Evolutionary conservation across 2,888 invertebrate genomes (phyloP).

Genomic region (Falcaria lacertinaria): DNA sequence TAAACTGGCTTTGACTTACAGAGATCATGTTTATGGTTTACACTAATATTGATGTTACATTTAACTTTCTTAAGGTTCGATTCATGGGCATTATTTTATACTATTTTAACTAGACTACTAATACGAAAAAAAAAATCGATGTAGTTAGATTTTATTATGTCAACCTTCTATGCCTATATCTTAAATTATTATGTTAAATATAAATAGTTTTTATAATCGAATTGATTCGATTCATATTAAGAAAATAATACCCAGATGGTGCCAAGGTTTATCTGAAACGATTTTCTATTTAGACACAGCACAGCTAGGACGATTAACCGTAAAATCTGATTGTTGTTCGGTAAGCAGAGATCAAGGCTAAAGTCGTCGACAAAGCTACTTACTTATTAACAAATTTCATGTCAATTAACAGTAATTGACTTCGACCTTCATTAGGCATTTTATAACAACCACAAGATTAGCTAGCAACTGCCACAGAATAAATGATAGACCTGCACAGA

Average conservation of each 20-base stretch:
- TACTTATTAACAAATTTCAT: constrained; percentile 52
- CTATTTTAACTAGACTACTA: no score
- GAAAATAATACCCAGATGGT: constrained; percentile 6
- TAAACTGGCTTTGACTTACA: no score
- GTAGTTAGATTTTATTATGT: no score
- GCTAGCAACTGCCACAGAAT: neutral
- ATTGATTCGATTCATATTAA: neutral
- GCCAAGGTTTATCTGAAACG: constrained; percentile 4
- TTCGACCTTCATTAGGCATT: constrained; percentile 33
- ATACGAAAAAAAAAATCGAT: no score
- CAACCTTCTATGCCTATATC: no score
- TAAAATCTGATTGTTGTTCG: constrained; percentile 19
- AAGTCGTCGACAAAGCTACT: constrained; percentile 38
- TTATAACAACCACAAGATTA: constrained; percentile 20
- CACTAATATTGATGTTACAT: no score
- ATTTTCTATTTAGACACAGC: constrained; percentile 4
- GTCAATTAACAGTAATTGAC: constrained; percentile 48
- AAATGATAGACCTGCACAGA: no score
- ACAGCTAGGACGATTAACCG: constrained; percentile 15
- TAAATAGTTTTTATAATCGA: neutral
- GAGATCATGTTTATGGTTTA: no score
- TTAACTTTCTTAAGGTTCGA: no score
- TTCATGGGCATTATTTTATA: no score
- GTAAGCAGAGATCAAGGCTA: constrained; percentile 48
- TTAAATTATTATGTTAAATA: no score